Percentiles rank a stretch among this genome's conserved stretches.
Evolutionary conservation across 2,888 invertebrate genomes (phyloP).

Genomic region (Notodromas monacha): DNA sequence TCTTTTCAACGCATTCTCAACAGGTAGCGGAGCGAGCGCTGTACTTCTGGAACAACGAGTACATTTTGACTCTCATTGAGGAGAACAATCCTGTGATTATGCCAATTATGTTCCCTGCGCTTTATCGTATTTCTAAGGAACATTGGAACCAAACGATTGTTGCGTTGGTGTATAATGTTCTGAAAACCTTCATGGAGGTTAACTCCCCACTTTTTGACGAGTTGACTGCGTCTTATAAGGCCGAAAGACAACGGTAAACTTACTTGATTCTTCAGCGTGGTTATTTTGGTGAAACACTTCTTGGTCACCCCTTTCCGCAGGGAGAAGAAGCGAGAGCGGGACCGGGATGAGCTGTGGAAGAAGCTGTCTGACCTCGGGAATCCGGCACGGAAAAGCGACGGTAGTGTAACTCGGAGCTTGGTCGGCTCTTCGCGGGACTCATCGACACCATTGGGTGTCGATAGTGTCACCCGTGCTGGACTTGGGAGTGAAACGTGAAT

Average conservation of each 20-base stretch:
- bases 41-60: conserved; percentile 99
- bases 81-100: conserved; percentile 92
- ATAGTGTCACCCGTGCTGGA: no score
- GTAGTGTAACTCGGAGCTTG: no score
- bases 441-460: no score
- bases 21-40: conserved; percentile 94
- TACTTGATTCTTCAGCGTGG: conserved; percentile 1
- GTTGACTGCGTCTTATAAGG: conserved; percentile 89
- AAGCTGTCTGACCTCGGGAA: conserved; percentile 62
- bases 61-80: conserved; percentile 92
- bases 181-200: conserved; percentile 99
- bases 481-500: no score
- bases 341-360: conserved; percentile 92
- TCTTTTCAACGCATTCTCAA: conserved; percentile 11
- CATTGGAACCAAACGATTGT: conserved; percentile 99
- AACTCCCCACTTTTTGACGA: conserved; percentile 98
- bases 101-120: conserved; percentile 97
- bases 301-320: conserved; percentile 20
- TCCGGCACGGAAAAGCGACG: no score
- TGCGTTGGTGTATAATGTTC: conserved; percentile 93
- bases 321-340: conserved; percentile 79
- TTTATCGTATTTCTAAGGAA: conserved; percentile 95
- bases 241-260: conserved; percentile 85
- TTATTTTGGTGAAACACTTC: conserved; percentile 1
- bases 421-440: no score